Evolutionary conservation across 2,797 vertebrate species (phyloP).

Genomic region (Valencia hispanica): DNA sequence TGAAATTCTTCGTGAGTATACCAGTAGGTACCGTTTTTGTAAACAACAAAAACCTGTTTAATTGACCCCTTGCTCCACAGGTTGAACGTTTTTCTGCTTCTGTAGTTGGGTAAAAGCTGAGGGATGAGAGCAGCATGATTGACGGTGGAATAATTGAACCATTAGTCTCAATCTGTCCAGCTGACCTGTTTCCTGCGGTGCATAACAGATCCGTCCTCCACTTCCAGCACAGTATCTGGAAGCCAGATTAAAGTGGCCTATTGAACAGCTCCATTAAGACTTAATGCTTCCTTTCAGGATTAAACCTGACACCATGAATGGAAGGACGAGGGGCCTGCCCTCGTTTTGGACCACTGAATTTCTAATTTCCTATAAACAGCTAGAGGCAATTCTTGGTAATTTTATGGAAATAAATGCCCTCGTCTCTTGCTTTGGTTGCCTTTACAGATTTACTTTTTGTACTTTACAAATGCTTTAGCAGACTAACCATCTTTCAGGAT

Average conservation of each 20-base stretch:
- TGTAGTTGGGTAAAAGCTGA: background rate
- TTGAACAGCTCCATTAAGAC: slow-evolving; percentile 57
- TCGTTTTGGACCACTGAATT: background rate
- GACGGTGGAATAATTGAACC: slow-evolving; percentile 4
- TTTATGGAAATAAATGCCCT: background rate
- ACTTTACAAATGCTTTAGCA: background rate
- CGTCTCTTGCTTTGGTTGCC: background rate
- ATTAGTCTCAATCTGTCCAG: slow-evolving; percentile 32
- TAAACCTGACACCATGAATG: slow-evolving; percentile 17
- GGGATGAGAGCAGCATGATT: background rate
- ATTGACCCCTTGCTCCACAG: slow-evolving; percentile 22
- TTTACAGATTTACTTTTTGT: background rate
- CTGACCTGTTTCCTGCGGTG: slow-evolving; percentile 54
- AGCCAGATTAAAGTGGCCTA: slow-evolving; percentile 33
- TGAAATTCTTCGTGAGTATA: slow-evolving; percentile 39
- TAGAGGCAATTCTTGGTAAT: background rate
- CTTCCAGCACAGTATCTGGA: slow-evolving; percentile 9
- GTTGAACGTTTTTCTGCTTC: slow-evolving; percentile 11
- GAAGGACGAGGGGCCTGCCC: slow-evolving; percentile 2
- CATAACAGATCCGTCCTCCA: slow-evolving; percentile 28
- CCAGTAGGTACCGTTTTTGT: slow-evolving; percentile 92
- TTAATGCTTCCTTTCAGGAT: slow-evolving; percentile 53
- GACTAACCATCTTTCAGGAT: background rate
- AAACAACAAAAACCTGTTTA: slow-evolving; percentile 79
- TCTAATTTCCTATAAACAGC: slow-evolving; percentile 15